Percentiles rank a stretch among this genome's conserved stretches.
These are phyloP conservation scores for Halictus ligatus DNA, from an alignment of 2,888 invertebrate species.

Conservation along the genomic window DNA sequence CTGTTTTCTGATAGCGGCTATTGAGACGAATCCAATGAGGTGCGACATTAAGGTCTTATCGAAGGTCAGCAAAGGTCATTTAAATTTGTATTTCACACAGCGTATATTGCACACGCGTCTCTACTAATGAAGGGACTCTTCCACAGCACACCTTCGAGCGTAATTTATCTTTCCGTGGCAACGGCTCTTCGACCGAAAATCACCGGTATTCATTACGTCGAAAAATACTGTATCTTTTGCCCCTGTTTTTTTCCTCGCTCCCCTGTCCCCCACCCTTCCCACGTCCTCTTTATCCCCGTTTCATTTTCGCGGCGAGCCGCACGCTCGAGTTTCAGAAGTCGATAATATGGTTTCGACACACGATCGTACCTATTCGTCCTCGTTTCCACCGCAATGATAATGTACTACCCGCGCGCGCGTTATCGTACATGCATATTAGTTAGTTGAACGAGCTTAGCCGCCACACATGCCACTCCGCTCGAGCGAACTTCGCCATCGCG, in stretches of 20 bases:
- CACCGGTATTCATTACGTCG: not conserved
- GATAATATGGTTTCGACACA: conserved; percentile 59
- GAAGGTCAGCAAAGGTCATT: too few species aligned
- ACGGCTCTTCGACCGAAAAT: not conserved
- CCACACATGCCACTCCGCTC: conserved; percentile 7
- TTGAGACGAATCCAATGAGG: too few species aligned
- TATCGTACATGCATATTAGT: conserved; percentile 58
- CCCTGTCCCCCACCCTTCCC: not conserved
- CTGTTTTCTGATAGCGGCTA: too few species aligned
- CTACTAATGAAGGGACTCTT: not conserved
- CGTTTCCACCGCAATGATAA: conserved; percentile 54
- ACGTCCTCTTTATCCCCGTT: not conserved
- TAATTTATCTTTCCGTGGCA: not conserved
- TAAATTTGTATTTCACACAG: too few species aligned
- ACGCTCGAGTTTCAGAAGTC: conserved; percentile 43
- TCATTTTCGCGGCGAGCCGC: not conserved
- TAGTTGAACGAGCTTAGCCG: conserved; percentile 55
- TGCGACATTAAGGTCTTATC: too few species aligned
- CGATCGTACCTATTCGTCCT: conserved; percentile 65
- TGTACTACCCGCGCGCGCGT: conserved; percentile 42
- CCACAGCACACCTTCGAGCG: not conserved
- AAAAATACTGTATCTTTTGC: not conserved
- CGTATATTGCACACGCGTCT: not conserved
- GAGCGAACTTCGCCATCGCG: conserved; percentile 20
- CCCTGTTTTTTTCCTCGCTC: not conserved